Evolutionary conservation across 2,113 vertebrate genomes (phyloP), one percentile per base, ranked within the genome.

Genomic region (Murina feae): DNA sequence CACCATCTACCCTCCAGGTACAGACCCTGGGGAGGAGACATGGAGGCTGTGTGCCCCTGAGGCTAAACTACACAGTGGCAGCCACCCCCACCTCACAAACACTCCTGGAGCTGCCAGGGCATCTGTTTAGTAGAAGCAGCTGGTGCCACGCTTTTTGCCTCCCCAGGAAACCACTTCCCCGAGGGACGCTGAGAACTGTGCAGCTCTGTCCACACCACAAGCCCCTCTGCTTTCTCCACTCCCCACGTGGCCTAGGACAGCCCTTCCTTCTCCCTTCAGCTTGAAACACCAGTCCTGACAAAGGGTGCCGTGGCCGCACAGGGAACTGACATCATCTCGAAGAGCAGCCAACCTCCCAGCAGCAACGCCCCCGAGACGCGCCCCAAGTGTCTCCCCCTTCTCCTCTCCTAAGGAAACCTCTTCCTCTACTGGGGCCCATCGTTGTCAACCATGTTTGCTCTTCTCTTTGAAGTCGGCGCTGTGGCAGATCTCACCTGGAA

Each of bases 151-250:
- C 49, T 63, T 86, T 86, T 74, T 63, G 35, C 76, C 72, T 93
- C 87, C n/a, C 68, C 72, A 83, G 84, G 84, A 94, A 78, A 82
- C 88, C 93, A 88, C 63, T 71, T 92, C 91, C 91, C 86, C 37
- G 55, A 80, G 86, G 44, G 39, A 55, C 25, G 6, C 42, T 37
- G 69, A 60, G 53, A 55, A 55, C 53, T 55, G 53, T 55, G 53
- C 20, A 28, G 39, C 37, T 35, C 9, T 0, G 25, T 7, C 37
- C 20, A 53, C 9, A 35, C 35, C 21, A 20, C 14, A 68, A 5
- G 6, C 39, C n/a, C 23, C 35, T 42, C 35, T 81, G 42, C 55
- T 2, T 44, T 32, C 65, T 53, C 68, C 60, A 60, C 58, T 12
- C 58, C 58, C 9, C 11, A 21, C 20, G 53, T 21, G 53, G 53